Conservation (phyloP, 1,140 invertebrate genomes). For the Yoshiicerus persimilis region DNA sequence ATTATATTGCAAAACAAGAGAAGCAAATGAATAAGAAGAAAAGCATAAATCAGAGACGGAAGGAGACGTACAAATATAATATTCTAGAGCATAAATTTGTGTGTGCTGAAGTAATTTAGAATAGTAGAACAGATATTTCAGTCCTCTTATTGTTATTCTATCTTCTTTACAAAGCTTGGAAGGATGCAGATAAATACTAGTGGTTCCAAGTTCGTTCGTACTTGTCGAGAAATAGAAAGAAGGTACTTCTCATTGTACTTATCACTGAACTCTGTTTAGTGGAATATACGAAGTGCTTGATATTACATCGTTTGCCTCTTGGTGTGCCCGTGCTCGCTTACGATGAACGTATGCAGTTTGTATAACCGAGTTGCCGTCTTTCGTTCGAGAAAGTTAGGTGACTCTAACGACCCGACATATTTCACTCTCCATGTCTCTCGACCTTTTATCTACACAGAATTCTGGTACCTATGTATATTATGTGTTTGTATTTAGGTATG, state of each 20-base stretch:
- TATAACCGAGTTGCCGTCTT: constrained; percentile 9
- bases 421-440: background rate
- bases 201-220: background rate
- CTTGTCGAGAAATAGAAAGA: background rate
- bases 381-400: constrained; percentile 34
- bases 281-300: background rate
- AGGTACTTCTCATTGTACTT: background rate
- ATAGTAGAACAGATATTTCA: background rate
- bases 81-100: constrained; percentile 11
- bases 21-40: constrained; percentile 23
- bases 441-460: constrained; percentile 1
- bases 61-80: constrained; percentile 20
- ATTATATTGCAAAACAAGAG: constrained; percentile 19
- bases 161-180: background rate
- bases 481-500: constrained; percentile 17
- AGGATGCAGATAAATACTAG: background rate
- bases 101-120: constrained; percentile 1
- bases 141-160: background rate
- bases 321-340: background rate
- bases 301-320: background rate
- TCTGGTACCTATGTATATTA: background rate
- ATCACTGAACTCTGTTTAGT: background rate
- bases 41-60: constrained; percentile 19
- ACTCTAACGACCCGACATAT: constrained; percentile 45
- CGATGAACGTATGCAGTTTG: background rate